Base-by-base conservation (phyloP, 2,888 invertebrate genomes). In the Dicycla oo region DNA sequence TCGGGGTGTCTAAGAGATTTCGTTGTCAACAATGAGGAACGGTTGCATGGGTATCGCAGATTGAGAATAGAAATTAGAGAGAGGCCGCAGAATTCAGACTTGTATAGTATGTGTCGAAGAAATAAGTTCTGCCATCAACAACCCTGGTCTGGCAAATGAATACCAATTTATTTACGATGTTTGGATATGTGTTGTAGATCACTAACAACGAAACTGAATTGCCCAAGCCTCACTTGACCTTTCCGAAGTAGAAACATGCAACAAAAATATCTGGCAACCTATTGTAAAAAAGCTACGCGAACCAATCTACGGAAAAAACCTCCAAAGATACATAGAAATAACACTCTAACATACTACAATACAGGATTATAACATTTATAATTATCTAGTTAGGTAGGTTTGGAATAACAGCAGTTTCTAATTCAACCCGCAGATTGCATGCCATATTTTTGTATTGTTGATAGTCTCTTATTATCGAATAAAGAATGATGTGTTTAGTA, bases 401-500 rank as follows among this genome's bases (percentile, higher is more conserved):
- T 13, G 23, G 23, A 43, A 13, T 45, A 34, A 34, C 13, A 43
- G 20, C 54, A 45, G 11, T 38, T 67, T 47, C 7, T 26, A 38
- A 20, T 63, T 23, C 5, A n/a, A 51, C 10, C 15, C 38, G n/a
- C 38, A 40, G 38, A 67, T 43, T 76, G n/a, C 34, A 49, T 34
- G 13, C 40, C n/a, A 18, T 47, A 34, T 43, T 40, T 34, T 23
- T 8, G 30, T n/a, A 38, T 43, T 20, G 23, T 30, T 30, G 26
- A 54, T 26, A 20, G 30, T 34, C 3, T 20, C 26, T 73, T 60
- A 23, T 30, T 34, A 26, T 23, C 15, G 10, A 43, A 49, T 60
- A 45, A n/a, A 60, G 40, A 47, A 38, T 23, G n/a, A 34, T 34
- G 69, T 45, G 11, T 26, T 30, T 20, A 4, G 5, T 65, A 88